These are phyloP conservation scores for Drosophila putrida DNA, from an alignment of 2,888 invertebrate genomes.

Conservation along the genomic window DNA sequence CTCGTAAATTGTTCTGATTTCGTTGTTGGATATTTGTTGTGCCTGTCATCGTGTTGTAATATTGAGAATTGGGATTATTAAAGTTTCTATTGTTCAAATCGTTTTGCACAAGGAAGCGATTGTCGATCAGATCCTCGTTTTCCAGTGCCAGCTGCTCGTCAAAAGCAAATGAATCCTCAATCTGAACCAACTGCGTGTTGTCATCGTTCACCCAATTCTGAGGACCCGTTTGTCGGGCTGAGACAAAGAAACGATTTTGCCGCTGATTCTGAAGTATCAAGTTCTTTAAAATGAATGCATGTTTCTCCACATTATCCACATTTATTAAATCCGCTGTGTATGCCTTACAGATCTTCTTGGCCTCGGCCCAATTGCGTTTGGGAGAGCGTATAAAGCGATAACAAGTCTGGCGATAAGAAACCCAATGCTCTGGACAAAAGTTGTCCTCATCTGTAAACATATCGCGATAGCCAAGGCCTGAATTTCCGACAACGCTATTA, in stretches of 20 bases:
- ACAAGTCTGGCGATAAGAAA: slow-evolving; percentile 92
- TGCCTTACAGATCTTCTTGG: slow-evolving; percentile 93
- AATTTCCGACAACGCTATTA: slow-evolving; percentile 49
- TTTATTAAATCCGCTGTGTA: slow-evolving; percentile 93
- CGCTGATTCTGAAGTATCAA: slow-evolving; percentile 94
- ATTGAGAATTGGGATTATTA: slow-evolving; percentile 73
- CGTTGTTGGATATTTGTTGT: slow-evolving; percentile 64
- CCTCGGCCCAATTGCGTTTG: slow-evolving; percentile 91
- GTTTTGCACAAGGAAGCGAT: slow-evolving; percentile 82
- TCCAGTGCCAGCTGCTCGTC: slow-evolving; percentile 86
- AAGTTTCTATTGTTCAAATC: slow-evolving; percentile 69
- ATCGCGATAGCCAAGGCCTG: slow-evolving; percentile 67
- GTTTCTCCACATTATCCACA: slow-evolving; percentile 93
- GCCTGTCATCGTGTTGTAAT: slow-evolving; percentile 69
- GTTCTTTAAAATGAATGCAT: slow-evolving; percentile 93
- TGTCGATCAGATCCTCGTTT: slow-evolving; percentile 84
- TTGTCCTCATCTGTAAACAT: slow-evolving; percentile 82
- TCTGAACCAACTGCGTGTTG: slow-evolving; percentile 91
- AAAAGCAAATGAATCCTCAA: slow-evolving; percentile 93
- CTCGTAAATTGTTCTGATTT: slow-evolving; percentile 78
- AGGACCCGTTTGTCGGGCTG: slow-evolving; percentile 90
- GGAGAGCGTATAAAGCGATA: slow-evolving; percentile 96
- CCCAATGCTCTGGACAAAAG: slow-evolving; percentile 94
- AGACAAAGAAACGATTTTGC: slow-evolving; percentile 94
- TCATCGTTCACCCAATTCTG: slow-evolving; percentile 95